These are phyloP conservation scores for Seriola aureovittata DNA, from an alignment of 2,113 vertebrate species.

Conservation along the genomic window DNA sequence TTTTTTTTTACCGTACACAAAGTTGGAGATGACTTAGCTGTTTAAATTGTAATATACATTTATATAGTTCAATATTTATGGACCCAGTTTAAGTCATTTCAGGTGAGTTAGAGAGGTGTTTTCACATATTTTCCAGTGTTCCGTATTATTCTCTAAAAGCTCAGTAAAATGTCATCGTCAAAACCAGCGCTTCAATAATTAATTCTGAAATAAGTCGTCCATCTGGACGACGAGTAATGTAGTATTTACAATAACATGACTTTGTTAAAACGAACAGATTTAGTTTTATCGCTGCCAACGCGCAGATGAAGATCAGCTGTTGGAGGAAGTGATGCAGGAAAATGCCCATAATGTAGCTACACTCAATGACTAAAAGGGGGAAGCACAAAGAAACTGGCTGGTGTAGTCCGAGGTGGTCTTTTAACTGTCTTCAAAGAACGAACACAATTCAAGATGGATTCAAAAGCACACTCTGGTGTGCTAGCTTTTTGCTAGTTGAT, in stretches of 20 bases:
- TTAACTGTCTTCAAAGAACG: constrained; percentile 36
- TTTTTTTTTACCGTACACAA: neutral
- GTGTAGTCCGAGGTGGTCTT: constrained; percentile 43
- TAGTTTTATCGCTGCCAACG: neutral
- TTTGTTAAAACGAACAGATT: neutral
- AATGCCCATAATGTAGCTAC: constrained; percentile 81
- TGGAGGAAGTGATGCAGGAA: constrained; percentile 85
- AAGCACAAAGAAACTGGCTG: constrained; percentile 82
- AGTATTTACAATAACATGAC: neutral
- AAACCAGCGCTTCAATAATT: constrained; percentile 5
- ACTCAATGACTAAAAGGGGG: constrained; percentile 81
- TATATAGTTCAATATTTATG: accelerated
- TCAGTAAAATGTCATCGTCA: neutral
- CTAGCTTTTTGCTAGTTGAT: neutral
- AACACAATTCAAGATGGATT: constrained; percentile 4
- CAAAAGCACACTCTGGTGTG: neutral
- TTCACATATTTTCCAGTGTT: neutral
- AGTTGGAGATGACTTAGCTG: neutral
- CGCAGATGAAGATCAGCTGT: constrained; percentile 74
- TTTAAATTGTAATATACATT: neutral
- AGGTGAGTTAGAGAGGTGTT: neutral
- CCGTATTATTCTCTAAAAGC: neutral
- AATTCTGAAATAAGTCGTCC: neutral
- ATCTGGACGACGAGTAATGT: neutral
- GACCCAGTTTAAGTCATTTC: neutral